Evolutionary conservation across 2,797 vertebrate species (phyloP).

Genomic region (Bucorvus abyssinicus): DNA sequence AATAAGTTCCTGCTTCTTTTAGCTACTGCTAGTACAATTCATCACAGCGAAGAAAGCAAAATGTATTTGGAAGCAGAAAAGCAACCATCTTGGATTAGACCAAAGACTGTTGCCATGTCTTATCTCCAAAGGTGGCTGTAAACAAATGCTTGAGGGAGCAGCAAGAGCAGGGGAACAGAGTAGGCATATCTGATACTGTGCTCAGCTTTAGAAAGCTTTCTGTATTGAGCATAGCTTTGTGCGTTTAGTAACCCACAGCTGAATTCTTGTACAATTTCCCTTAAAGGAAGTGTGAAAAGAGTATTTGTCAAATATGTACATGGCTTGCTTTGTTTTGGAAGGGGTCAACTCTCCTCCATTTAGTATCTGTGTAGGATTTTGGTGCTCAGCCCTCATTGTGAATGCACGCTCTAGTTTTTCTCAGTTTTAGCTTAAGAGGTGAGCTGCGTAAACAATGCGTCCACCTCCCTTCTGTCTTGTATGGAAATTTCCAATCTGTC

Average conservation of each 20-base stretch:
- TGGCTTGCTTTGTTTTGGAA: background rate
- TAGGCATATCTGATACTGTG: too few relatives aligned
- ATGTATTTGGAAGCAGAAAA: background rate
- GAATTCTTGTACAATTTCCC: background rate
- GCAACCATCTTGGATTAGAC: background rate
- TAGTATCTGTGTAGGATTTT: background rate
- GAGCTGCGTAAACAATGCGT: conserved; percentile 19
- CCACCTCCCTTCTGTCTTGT: conserved; percentile 15
- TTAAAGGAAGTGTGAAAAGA: background rate
- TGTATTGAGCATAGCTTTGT: background rate
- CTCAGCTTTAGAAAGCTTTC: background rate
- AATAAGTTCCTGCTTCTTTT: background rate
- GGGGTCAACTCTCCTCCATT: background rate
- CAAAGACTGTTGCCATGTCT: background rate
- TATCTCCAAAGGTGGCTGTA: background rate
- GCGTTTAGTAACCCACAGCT: background rate
- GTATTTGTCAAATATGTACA: background rate
- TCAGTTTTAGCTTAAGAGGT: background rate
- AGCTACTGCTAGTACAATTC: background rate
- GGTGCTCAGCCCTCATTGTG: background rate
- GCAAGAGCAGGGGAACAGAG: background rate
- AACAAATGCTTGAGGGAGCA: background rate
- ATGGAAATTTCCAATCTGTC: conserved; percentile 44
- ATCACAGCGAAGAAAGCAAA: background rate
- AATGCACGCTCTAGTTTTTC: background rate